Base-by-base conservation (phyloP, 2,113 vertebrate species). In the Daphoenositta chrysoptera region DNA sequence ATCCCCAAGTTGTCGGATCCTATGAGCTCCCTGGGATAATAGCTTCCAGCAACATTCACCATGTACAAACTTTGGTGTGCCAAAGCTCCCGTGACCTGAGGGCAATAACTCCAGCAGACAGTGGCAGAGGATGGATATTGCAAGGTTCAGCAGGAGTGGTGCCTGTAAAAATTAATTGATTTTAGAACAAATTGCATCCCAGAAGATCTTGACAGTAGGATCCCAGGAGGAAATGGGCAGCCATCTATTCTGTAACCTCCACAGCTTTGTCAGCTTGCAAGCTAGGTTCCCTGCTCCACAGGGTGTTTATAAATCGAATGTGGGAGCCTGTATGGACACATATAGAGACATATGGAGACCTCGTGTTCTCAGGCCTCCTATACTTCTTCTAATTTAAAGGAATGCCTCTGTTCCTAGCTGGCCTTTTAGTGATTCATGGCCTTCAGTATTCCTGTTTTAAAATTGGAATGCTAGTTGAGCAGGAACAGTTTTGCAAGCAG, bases 121-220 rank as follows among this genome's bases (percentile, higher is more conserved):
- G 93, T 90, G 97, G 91, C 92, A 80, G 89, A 96, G 97, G 95
- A 97, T 96, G 96, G 81, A 97, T 96, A 97, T 94, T 77, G 76
- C 92, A 97, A 91, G 96, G 97, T 96, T 97, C 97, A 97, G 83
- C 4, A 4, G 94, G 93, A 97, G 77, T 71, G 93, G 95, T 90
- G 89, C 84, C 88, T 96, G 95, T 89, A 97, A 96, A 96, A 83
- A 96, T 96, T 97, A 97, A 97, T 97, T 97, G 96, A 97, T 97
- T 97, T 97, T 96, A 89, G 85, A 79, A 97, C 72, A 75, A 96
- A 96, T 95, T 94, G 73, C 94, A 84, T 81, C 97, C 84, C 92
- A 90, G 89, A 95, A 96, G 94, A 93, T 92, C 89, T 91, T 95
- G 95, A 93, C 94, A 96, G 96, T 96, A 77, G 76, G 81, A 90